Evolutionary conservation across 2,888 invertebrate species (phyloP).

Genomic region (Diarsia mendica): DNA sequence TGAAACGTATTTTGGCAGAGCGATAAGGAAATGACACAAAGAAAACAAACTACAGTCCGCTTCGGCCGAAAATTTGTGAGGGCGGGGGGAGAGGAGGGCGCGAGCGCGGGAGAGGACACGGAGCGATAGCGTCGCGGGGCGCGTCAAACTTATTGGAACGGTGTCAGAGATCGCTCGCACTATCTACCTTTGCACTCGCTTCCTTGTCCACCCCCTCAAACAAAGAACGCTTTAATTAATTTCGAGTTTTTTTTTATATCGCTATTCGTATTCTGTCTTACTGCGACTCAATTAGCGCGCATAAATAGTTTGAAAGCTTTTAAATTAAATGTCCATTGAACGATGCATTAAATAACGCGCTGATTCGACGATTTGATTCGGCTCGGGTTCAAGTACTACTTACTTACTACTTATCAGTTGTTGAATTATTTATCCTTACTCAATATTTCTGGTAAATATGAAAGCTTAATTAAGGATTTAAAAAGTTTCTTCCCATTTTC

Average conservation of each 20-base stretch:
- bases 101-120: conserved; percentile 65
- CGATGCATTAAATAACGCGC: conserved; percentile 64
- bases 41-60: conserved; percentile 89
- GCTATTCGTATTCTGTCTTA: conserved; percentile 62
- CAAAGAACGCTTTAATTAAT: conserved; percentile 66
- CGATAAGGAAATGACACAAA: conserved; percentile 90
- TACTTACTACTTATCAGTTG: conserved; percentile 21
- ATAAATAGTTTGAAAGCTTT: conserved; percentile 72
- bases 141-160: conserved; percentile 88
- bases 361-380: conserved; percentile 63
- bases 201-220: conserved; percentile 49
- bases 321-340: conserved; percentile 69
- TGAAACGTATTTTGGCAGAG: conserved; percentile 90
- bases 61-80: conserved; percentile 87
- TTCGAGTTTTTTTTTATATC: conserved; percentile 63
- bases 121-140: conserved; percentile 73
- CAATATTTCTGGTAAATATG: conserved; percentile 25
- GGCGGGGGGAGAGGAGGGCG: conserved; percentile 69
- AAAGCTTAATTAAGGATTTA: conserved; percentile 37
- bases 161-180: conserved; percentile 85
- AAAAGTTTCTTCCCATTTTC: conserved; percentile 27
- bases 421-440: conserved; percentile 25
- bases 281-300: conserved; percentile 67
- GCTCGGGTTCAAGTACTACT: conserved; percentile 25
- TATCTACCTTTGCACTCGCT: conserved; percentile 79